Percentiles rank a stretch among this genome's conserved stretches.
Evolutionary conservation across 2,888 invertebrate genomes (phyloP).

Genomic region (Phytoseiulus persimilis): DNA sequence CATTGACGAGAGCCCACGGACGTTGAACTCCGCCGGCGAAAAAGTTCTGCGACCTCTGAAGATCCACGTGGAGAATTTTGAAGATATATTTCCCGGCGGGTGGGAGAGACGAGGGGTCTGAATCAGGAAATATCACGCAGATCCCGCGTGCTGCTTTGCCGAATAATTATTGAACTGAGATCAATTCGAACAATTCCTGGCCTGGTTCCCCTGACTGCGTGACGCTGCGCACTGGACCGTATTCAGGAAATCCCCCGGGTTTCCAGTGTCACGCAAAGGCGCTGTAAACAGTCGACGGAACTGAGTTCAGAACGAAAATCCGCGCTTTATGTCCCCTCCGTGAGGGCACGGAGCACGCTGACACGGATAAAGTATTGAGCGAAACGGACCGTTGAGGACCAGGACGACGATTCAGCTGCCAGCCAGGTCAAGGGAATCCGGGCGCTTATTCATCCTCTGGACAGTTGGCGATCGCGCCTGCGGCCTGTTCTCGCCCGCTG

Average conservation of each 20-base stretch:
- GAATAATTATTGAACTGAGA: too few relatives aligned
- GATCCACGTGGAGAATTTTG: neutral
- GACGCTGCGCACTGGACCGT: too few relatives aligned
- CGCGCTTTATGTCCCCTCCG: neutral
- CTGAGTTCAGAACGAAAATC: too few relatives aligned
- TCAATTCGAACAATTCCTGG: too few relatives aligned
- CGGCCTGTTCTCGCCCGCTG: neutral
- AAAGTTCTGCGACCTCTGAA: neutral
- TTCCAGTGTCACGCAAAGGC: too few relatives aligned
- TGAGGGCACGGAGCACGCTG: neutral
- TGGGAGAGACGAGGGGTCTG: too few relatives aligned
- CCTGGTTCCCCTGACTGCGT: too few relatives aligned
- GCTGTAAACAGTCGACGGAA: too few relatives aligned
- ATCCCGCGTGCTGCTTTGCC: too few relatives aligned
- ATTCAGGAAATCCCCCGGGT: too few relatives aligned
- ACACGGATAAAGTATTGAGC: neutral
- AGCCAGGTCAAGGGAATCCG: neutral
- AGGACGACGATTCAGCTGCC: neutral
- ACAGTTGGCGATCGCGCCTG: neutral
- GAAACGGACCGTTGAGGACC: neutral
- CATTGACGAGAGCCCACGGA: neutral
- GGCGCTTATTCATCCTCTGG: neutral
- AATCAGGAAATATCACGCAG: too few relatives aligned
- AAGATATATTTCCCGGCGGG: too few relatives aligned
- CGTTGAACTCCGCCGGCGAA: neutral